Percentiles rank a stretch among this genome's conserved stretches.
These are phyloP conservation scores for Agrochola circellaris DNA, from an alignment of 2,888 invertebrate species.

Conservation along the genomic window DNA sequence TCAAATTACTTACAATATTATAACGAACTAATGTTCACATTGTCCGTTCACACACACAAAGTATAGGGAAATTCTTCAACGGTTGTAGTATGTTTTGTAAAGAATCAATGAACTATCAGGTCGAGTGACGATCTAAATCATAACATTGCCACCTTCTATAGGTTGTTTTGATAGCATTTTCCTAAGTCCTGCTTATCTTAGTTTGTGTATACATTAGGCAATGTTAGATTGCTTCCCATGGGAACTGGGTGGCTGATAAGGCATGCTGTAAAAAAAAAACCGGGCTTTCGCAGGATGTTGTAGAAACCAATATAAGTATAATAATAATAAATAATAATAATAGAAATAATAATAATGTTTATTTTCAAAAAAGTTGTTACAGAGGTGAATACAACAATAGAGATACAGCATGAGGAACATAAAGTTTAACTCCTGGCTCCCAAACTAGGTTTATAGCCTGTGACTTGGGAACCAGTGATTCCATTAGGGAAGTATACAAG, in stretches of 20 bases:
- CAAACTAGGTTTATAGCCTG: too few species aligned
- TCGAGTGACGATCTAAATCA: constrained; percentile 48
- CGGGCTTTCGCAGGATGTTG: not conserved
- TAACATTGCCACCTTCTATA: constrained; percentile 35
- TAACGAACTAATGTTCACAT: constrained; percentile 20
- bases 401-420: too few species aligned
- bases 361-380: too few species aligned
- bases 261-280: not conserved
- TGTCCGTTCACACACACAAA: constrained; percentile 23
- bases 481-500: too few species aligned
- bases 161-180: constrained; percentile 68
- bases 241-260: constrained; percentile 54
- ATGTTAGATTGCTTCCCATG: constrained; percentile 61
- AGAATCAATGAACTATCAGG: constrained; percentile 24
- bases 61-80: constrained; percentile 24
- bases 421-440: too few species aligned
- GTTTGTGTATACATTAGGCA: constrained; percentile 68
- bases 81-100: constrained; percentile 45
- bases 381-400: too few species aligned
- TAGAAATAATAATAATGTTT: too few species aligned
- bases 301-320: not conserved
- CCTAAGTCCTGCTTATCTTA: constrained; percentile 68
- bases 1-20: not conserved
- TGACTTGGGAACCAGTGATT: too few species aligned
- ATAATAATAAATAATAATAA: too few species aligned